These are phyloP conservation scores for Acholoe squamosa DNA, from an alignment of 2,888 invertebrate species.

Conservation along the genomic window DNA sequence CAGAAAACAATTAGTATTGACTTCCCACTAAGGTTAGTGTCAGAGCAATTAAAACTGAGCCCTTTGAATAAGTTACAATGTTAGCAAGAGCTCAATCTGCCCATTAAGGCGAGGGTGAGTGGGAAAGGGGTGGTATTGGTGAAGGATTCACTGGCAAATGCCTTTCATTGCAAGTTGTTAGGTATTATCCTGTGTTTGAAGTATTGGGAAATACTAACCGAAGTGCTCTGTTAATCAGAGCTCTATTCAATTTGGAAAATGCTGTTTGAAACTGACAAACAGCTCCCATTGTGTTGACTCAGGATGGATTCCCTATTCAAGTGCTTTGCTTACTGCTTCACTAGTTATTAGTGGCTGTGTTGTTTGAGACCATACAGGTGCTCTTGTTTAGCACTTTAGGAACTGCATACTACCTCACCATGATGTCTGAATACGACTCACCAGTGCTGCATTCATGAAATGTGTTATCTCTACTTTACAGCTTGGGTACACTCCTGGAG, in stretches of 20 bases:
- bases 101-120: background rate
- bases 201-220: background rate
- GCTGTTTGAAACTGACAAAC: background rate
- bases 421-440: too few species aligned
- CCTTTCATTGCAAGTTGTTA: slow-evolving; percentile 19
- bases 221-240: background rate
- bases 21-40: background rate
- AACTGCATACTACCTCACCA: too few species aligned
- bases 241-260: slow-evolving; percentile 31
- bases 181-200: background rate
- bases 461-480: too few species aligned
- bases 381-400: background rate
- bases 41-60: background rate
- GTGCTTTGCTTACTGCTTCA: background rate
- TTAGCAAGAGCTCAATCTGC: background rate
- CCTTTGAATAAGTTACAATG: slow-evolving; percentile 8
- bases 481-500: too few species aligned
- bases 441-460: too few species aligned
- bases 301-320: background rate
- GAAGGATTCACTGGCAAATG: background rate
- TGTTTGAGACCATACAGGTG: background rate
- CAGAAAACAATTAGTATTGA: slow-evolving; percentile 24
- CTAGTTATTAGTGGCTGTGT: background rate
- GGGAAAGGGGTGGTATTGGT: background rate
- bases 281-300: background rate